Base-by-base conservation (phyloP, 2,797 vertebrate species). In the Trematomus bernacchii region DNA sequence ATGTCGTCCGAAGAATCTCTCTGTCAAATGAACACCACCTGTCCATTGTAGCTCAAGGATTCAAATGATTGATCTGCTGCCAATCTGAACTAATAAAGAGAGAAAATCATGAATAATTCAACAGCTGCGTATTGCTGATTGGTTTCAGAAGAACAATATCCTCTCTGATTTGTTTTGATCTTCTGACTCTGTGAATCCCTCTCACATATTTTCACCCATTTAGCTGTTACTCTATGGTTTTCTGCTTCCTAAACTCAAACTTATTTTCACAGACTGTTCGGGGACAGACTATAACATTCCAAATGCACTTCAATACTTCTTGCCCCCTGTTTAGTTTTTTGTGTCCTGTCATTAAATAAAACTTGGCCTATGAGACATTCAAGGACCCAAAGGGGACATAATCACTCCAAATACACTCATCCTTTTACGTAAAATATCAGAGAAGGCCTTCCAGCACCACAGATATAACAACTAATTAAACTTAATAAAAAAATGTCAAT, bases 321-420 rank as follows among this genome's bases (percentile, higher is more conserved):
- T 66, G 50, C 42, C 58, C 30, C 4, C 23, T 27, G 53, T 50
- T 43, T 55, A 63, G 0, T 42, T 43, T 33, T 69, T 52, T 27
- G 12, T 33, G 19, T 70, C 50, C 37, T 79, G 72, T 74, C 33
- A 58, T 69, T 74, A 30, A 58, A 37, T 74, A 23, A 77, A 73
- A 78, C 18, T 27, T 67, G 57, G 73, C 42, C 52, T 16, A 66
- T 76, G 50, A 80, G 76, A 80, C 65, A 78, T 71, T 71, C 48
- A 72, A 55, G 18, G 40, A 52, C n/a, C 73, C 40, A 65, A 72
- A 78, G 71, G 73, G 53, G 47, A 70, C 62, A 59, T 47, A 62
- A n/a, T 47, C 15, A 75, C 14, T n/a, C 42, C 67, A 52, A 66
- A 51, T 46, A 71, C 23, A 80, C 10, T 70, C 46, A 66, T 62